phyloP scores from a whole-genome alignment of 2,888 invertebrate genomes.

The Cataglyphis cursor region DNA sequence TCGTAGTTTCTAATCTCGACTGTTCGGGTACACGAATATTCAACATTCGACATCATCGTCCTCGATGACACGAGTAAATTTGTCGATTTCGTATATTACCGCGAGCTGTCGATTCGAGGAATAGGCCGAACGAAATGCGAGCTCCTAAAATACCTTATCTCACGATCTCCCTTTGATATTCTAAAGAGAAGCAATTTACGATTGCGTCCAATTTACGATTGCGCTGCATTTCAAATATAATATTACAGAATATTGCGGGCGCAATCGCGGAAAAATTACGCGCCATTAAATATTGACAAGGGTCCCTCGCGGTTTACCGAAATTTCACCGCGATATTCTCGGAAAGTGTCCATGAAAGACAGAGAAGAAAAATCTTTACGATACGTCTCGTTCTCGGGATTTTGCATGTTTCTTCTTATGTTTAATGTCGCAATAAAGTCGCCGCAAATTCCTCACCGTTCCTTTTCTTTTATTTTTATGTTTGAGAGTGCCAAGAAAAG shows the following conservation, averaged over 20 bases:
- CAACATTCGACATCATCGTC: neutral
- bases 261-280: neutral
- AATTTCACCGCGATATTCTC: constrained; percentile 36
- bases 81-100: constrained; percentile 42
- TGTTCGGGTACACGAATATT: constrained; percentile 15
- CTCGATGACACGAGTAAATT: neutral
- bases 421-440: constrained; percentile 40
- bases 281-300: constrained; percentile 9
- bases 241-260: neutral
- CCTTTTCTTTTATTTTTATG: neutral
- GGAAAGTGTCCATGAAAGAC: constrained; percentile 25
- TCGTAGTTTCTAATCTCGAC: constrained; percentile 1
- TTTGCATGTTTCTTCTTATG: constrained; percentile 13
- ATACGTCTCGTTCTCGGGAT: neutral
- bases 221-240: neutral
- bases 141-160: constrained; percentile 19
- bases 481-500: neutral
- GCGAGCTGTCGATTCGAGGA: constrained; percentile 19
- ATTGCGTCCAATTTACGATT: neutral
- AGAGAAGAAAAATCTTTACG: constrained; percentile 36
- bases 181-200: constrained; percentile 18
- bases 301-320: constrained; percentile 34
- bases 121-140: neutral
- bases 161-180: constrained; percentile 17
- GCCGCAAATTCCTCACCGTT: constrained; percentile 3